A percentile compares a stretch with the other conserved stretches of the same genome.
These are phyloP conservation scores for Platyscelio sp. DNA, from an alignment of 2,888 invertebrate species.

Conservation along the genomic window DNA sequence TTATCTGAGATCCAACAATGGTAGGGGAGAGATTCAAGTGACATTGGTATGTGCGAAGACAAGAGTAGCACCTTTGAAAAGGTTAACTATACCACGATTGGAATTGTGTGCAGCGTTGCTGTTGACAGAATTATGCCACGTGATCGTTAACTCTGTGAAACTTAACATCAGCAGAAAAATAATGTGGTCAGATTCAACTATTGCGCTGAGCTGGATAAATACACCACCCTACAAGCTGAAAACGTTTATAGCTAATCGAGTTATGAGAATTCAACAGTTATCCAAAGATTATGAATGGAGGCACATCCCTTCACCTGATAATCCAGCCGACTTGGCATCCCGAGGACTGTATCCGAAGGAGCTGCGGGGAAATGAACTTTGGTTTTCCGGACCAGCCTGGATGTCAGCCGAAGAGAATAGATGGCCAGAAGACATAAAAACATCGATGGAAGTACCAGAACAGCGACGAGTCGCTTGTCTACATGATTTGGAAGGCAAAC, in stretches of 20 bases:
- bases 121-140: neutral
- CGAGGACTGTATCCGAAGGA: no score
- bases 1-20: constrained; percentile 8
- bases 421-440: no score
- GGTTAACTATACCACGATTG: neutral
- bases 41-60: constrained; percentile 14
- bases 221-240: no score
- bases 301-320: no score
- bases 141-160: neutral
- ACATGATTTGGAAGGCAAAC: neutral
- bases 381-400: no score
- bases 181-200: constrained; percentile 22
- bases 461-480: neutral
- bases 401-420: no score
- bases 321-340: no score
- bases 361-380: no score
- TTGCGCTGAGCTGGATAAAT: neutral
- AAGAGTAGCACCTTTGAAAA: constrained; percentile 13
- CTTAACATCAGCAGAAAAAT: neutral
- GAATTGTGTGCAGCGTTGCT: neutral
- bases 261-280: no score
- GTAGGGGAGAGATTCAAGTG: neutral
- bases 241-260: no score
- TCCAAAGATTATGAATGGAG: no score
- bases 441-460: neutral